A percentile compares a stretch with the other conserved stretches of the same genome.
Evolutionary conservation across 2,888 invertebrate species (phyloP).

Genomic region (Volucella bombylans): DNA sequence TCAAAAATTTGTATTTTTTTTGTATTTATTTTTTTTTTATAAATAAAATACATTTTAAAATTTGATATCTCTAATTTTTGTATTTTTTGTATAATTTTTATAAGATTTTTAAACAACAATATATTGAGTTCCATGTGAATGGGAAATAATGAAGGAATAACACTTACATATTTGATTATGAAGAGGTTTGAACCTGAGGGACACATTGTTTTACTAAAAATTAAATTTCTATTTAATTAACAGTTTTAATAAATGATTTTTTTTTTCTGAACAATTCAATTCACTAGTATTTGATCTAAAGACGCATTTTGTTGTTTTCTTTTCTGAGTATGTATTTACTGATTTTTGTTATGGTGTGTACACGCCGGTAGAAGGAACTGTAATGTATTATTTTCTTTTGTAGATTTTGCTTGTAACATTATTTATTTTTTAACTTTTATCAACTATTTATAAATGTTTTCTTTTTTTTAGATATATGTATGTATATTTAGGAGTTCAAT

Average conservation of each 20-base stretch:
- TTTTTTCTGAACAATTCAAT: conserved; percentile 11
- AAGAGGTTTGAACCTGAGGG: conserved; percentile 53
- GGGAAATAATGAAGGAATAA: conserved; percentile 53
- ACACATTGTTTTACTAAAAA: conserved; percentile 43
- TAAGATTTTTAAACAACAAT: conserved; percentile 66
- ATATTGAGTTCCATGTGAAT: conserved; percentile 65
- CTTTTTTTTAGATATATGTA: background rate
- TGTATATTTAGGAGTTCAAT: conserved; percentile 65
- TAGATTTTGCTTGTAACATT: too few species aligned
- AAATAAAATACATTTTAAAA: conserved; percentile 31
- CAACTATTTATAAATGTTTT: conserved; percentile 13
- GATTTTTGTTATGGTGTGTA: conserved; percentile 75
- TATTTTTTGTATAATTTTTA: conserved; percentile 16
- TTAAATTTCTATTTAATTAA: conserved; percentile 22
- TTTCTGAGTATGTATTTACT: conserved; percentile 51
- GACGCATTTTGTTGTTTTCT: conserved; percentile 11
- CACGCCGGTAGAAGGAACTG: conserved; percentile 59
- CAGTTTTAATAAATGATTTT: conserved; percentile 32
- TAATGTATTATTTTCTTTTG: conserved; percentile 23
- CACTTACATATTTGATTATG: conserved; percentile 54
- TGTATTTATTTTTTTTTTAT: conserved; percentile 18
- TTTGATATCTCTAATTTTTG: conserved; percentile 18
- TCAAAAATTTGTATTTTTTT: conserved; percentile 1
- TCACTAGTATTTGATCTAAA: conserved; percentile 36
- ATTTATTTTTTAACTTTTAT: conserved; percentile 10